Evolutionary conservation across 2,113 vertebrate genomes (phyloP), one percentile per base, ranked within the genome.

Genomic region (Salminus brasiliensis): DNA sequence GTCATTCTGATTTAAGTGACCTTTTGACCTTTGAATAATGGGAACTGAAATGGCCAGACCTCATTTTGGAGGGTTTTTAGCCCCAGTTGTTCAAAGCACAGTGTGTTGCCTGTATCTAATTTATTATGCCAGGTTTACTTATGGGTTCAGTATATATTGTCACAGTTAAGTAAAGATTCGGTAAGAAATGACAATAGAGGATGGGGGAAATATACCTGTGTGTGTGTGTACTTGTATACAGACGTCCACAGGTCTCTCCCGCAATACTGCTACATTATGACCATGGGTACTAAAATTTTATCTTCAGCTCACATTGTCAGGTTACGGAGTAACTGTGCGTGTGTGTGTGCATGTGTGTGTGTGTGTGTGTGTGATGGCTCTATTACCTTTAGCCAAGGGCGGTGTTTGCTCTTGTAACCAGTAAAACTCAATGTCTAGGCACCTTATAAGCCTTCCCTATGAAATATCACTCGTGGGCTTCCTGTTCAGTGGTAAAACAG

Each of bases 211-310:
- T n/a, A n/a, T n/a, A n/a, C n/a, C n/a, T 53, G 30, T 41, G 23
- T 49, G 30, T 59, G 21, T 39, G 55, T 25, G 30, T 21, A 18
- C 57, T 25, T 82, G 53, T 76, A 74, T 80, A 85, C 86, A 68
- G 89, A 89, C 89, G 88, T 87, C 85, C 67, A 78, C 80, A 86
- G 86, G 86, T 83, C 88, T 85, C 84, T 85, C 84, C 72, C 68
- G 83, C 91, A 92, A 83, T 85, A 88, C 89, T 72, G 78, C 80
- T 85, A 90, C 89, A 90, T 92, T 91, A 91, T 87, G 82, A 87
- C 85, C 70, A 81, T 62, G 63, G 80, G 88, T 88, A 91, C 88
- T 91, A 91, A 92, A 89, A 90, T 91, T 91, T 88, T 92, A 92
- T 93, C 86, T 91, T 83, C 81, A 78, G 81, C 85, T 83, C 78